Evolutionary conservation across 2,113 vertebrate genomes (phyloP).

Genomic region (Glareola pratincola): DNA sequence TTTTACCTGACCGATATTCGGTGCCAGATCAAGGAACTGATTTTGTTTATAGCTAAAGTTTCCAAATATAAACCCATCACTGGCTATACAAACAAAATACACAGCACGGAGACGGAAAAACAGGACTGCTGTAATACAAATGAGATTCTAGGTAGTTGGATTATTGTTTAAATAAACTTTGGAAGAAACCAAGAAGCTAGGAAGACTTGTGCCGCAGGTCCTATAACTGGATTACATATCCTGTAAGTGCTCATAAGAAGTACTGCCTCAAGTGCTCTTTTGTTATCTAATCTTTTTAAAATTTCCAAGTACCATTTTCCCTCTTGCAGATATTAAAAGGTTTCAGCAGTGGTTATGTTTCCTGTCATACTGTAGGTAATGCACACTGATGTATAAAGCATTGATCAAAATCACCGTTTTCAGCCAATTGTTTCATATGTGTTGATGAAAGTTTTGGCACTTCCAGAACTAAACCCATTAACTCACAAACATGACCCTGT

Average conservation of each 20-base stretch:
- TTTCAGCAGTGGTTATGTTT: constrained; percentile 54
- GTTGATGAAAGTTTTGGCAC: constrained; percentile 73
- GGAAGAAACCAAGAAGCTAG: constrained; percentile 3
- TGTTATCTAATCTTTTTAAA: constrained; percentile 59
- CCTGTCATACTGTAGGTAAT: constrained; percentile 49
- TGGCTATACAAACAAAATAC: neutral
- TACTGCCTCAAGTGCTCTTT: constrained; percentile 29
- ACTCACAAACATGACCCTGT: constrained; percentile 51
- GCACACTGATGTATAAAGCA: constrained; percentile 37
- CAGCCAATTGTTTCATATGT: constrained; percentile 49
- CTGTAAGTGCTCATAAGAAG: neutral
- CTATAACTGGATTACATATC: neutral
- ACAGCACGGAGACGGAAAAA: neutral
- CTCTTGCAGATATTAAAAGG: constrained; percentile 50
- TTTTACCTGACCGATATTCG: neutral
- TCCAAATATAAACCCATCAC: neutral
- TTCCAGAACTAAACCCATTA: constrained; percentile 67
- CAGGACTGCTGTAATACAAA: neutral
- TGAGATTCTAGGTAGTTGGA: neutral
- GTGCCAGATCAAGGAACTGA: neutral
- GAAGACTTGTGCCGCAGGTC: neutral
- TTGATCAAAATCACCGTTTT: constrained; percentile 48
- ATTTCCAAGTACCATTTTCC: constrained; percentile 43
- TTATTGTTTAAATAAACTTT: constrained; percentile 19
- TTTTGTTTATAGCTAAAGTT: neutral